Base-by-base conservation (phyloP, 2,797 vertebrate species). In the Gouania willdenowi region DNA sequence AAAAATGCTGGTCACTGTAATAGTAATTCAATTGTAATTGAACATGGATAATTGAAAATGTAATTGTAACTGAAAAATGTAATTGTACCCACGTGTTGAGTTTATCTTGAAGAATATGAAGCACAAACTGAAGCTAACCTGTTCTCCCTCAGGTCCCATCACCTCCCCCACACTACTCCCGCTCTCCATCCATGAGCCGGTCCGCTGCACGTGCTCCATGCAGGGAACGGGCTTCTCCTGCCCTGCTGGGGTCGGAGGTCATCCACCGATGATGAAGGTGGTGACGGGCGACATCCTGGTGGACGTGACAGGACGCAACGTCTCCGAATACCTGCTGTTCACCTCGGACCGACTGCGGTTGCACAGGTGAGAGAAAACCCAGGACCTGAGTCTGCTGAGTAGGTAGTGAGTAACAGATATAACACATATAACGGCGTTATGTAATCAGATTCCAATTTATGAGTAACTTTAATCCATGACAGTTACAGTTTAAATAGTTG, bases 151-250 rank as follows among this genome's bases (percentile, higher is more conserved):
- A 95, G 95, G 92, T 48, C 84, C 84, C 0, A 77, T 91, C 66
- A 95, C 94, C 0, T 92, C 90, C 0, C 89, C 89, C 0, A 91
- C 94, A 0, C 66, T 89, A 1, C 82, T 94, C 33, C 94, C 94
- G 0, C 86, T 28, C 32, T 78, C 91, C 15, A 64, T 97, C 64
- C 95, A 89, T 0, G 95, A 98, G 57, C 91, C 91, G 0, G 81
- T 95, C 26, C 90, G 87, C 16, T 98, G 95, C 30, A 87, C 85
- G 0, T 98, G 95, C 77, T 98, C 95, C 15, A 87, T 92, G 78
- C 94, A 97, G 69, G 94, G 95, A 8, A 94, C 95, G 0, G 94
- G 95, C 47, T 98, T 98, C 81, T 97, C 93, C 35, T 98, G 95
- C 49, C 95, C 95, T 35, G 92, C 90, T 0, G 93, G 95, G 0